phyloP scores from a whole-genome alignment of 2,888 invertebrate genomes.

The Vanessa cardui region DNA sequence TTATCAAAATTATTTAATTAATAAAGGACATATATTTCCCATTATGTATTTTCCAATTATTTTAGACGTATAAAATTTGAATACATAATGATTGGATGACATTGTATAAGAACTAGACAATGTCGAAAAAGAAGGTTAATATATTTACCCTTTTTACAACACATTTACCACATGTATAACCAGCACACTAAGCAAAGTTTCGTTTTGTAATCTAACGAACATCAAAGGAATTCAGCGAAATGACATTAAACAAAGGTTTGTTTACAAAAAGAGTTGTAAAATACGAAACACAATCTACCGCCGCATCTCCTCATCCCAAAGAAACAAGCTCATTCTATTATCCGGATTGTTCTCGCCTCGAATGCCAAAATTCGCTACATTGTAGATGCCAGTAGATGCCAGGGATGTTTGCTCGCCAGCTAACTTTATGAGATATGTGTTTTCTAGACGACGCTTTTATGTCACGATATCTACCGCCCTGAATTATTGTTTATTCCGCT shows the following conservation, averaged over 20 bases:
- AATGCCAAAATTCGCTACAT: constrained; percentile 73
- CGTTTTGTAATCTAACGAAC: constrained; percentile 13
- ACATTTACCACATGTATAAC: background rate
- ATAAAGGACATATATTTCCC: too few species aligned
- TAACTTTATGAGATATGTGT: constrained; percentile 77
- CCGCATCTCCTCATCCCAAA: constrained; percentile 47
- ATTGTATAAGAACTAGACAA: too few species aligned
- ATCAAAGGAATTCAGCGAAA: constrained; percentile 16
- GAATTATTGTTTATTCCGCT: constrained; percentile 67
- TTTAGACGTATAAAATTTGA: too few species aligned
- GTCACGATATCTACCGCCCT: constrained; percentile 59
- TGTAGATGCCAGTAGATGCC: constrained; percentile 58
- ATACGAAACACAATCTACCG: constrained; percentile 45
- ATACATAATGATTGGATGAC: too few species aligned
- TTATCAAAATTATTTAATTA: too few species aligned
- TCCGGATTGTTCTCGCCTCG: constrained; percentile 77
- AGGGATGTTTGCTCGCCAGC: constrained; percentile 66
- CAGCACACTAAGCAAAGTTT: constrained; percentile 9
- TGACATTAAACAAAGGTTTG: constrained; percentile 29
- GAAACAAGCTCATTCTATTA: constrained; percentile 76
- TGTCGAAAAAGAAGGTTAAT: too few species aligned
- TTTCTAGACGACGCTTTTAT: constrained; percentile 68
- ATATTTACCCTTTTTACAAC: too few species aligned
- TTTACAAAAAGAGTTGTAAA: constrained; percentile 31
- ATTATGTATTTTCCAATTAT: too few species aligned